phyloP scores from a whole-genome alignment of 2,797 vertebrate genomes.

The Anabas testudineus region DNA sequence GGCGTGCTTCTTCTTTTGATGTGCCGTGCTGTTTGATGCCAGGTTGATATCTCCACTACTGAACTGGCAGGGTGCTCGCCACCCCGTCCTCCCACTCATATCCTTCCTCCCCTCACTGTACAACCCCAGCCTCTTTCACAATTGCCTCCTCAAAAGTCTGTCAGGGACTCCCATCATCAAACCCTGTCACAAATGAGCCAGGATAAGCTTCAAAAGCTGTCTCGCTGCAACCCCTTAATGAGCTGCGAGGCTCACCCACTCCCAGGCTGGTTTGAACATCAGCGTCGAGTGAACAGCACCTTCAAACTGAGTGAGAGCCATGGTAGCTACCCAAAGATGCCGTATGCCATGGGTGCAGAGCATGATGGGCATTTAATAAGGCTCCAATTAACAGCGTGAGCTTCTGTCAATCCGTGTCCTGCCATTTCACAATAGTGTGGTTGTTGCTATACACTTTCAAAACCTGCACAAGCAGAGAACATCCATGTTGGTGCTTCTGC shows the following conservation, averaged over 20 bases:
- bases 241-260: conserved; percentile 48
- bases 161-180: conserved; percentile 40
- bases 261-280: conserved; percentile 40
- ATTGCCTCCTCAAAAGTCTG: conserved; percentile 40
- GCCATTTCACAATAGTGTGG: conserved; percentile 1
- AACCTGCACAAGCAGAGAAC: not conserved
- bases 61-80: conserved; percentile 63
- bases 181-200: conserved; percentile 48
- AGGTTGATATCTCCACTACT: conserved; percentile 71
- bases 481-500: not conserved
- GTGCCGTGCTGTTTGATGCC: conserved; percentile 78
- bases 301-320: conserved; percentile 37
- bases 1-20: conserved; percentile 76
- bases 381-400: conserved; percentile 42
- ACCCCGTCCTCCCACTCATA: conserved; percentile 40
- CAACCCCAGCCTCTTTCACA: conserved; percentile 10
- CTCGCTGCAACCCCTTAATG: conserved; percentile 56
- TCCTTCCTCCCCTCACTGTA: conserved; percentile 1
- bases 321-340: conserved; percentile 33
- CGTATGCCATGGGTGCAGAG: conserved; percentile 55
- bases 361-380: conserved; percentile 66
- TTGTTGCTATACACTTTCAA: conserved; percentile 16
- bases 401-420: conserved; percentile 3
- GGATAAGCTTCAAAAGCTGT: conserved; percentile 42
- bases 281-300: conserved; percentile 20